Evolutionary conservation across 2,113 vertebrate species (phyloP).

Genomic region (Phrynosoma blainvillii): DNA sequence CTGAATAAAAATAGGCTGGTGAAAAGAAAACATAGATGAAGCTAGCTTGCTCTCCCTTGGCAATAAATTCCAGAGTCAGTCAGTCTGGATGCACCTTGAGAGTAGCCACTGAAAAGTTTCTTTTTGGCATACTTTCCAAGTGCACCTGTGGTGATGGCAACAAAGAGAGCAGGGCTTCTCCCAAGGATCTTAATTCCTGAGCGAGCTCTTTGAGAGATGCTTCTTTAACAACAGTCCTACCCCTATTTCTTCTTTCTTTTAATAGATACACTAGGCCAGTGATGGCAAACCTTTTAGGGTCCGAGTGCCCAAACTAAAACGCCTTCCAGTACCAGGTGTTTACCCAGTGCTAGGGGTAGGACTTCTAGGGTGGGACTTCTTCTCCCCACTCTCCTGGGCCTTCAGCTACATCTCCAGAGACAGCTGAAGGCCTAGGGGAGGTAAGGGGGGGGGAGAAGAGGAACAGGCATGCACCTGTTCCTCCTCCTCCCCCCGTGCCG

Average conservation of each 20-base stretch:
- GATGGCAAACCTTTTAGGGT: no score
- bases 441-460: no score
- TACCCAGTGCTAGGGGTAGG: no score
- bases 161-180: background rate
- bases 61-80: background rate
- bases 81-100: background rate
- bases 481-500: no score
- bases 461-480: no score
- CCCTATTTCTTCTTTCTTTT: background rate
- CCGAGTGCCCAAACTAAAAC: no score
- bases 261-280: no score
- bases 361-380: no score
- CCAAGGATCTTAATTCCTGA: background rate
- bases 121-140: background rate
- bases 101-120: background rate
- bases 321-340: no score
- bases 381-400: no score
- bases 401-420: no score
- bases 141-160: background rate
- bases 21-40: background rate
- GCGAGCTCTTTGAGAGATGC: background rate
- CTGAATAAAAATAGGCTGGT: background rate
- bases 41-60: background rate
- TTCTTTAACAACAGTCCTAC: background rate
- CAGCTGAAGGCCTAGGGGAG: no score